A percentile compares a stretch with the other conserved stretches of the same genome.
Evolutionary conservation across 2,797 vertebrate species (phyloP).

Genomic region (Atherinosoma microstoma): DNA sequence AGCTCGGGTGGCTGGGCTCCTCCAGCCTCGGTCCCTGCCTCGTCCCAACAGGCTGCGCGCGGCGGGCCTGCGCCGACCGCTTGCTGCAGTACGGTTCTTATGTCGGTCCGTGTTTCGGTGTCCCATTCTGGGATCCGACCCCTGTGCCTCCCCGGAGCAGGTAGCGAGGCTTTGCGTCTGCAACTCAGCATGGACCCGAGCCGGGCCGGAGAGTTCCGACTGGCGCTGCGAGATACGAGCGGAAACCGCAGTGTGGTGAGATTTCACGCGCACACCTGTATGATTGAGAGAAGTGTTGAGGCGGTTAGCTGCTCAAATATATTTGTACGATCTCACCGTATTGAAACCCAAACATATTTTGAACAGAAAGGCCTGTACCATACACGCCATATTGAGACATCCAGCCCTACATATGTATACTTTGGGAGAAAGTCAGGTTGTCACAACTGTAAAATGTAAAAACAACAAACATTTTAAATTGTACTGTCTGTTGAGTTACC

Average conservation of each 20-base stretch:
- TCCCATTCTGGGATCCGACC: conserved; percentile 81
- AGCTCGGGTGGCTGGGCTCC: conserved; percentile 79
- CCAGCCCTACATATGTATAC: not conserved
- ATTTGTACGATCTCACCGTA: not conserved
- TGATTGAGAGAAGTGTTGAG: not conserved
- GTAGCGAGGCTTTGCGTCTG: conserved; percentile 84
- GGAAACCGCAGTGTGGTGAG: conserved; percentile 81
- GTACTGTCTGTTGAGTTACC: not conserved
- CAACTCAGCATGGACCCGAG: conserved; percentile 89
- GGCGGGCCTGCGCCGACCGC: conserved; percentile 50
- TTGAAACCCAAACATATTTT: not conserved
- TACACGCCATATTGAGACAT: conserved; percentile 45
- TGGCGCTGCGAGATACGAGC: conserved; percentile 83
- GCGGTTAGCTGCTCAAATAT: not conserved
- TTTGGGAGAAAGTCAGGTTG: not conserved
- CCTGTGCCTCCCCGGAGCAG: conserved; percentile 74
- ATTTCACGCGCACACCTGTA: conserved; percentile 15
- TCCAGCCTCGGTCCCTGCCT: conserved; percentile 64
- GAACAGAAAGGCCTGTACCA: conserved; percentile 27
- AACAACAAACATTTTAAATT: not conserved
- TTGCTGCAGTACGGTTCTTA: conserved; percentile 83
- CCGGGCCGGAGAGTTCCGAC: conserved; percentile 86
- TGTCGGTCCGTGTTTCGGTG: conserved; percentile 89
- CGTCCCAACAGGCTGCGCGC: conserved; percentile 69
- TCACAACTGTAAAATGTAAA: not conserved